phyloP scores from a whole-genome alignment of 1,140 invertebrate genomes.

The Calephelis nemesis region DNA sequence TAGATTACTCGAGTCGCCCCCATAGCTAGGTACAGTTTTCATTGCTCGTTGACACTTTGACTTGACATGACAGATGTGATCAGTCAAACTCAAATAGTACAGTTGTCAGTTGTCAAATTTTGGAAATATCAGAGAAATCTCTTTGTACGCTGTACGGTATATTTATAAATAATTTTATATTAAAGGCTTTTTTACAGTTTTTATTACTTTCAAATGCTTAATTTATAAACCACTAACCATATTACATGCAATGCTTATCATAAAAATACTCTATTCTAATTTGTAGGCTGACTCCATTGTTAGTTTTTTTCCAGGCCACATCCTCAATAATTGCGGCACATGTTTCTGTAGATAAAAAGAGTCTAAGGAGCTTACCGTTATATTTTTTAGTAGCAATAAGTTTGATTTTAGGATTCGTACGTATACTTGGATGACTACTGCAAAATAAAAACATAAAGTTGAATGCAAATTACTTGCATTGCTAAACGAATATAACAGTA shows the following conservation, averaged over 20 bases:
- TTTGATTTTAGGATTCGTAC: conserved; percentile 20
- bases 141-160: conserved; percentile 22
- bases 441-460: background rate
- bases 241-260: background rate
- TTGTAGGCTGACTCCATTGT: conserved; percentile 51
- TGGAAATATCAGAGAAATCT: conserved; percentile 19
- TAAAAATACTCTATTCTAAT: conserved; percentile 11
- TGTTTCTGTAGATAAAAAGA: conserved; percentile 68
- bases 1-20: too few species aligned
- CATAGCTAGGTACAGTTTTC: too few species aligned
- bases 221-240: background rate
- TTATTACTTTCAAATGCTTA: background rate
- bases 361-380: conserved; percentile 42
- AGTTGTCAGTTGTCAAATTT: background rate
- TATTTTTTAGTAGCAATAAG: conserved; percentile 12
- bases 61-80: too few species aligned
- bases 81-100: background rate
- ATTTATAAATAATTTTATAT: conserved; percentile 15
- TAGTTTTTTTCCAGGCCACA: conserved; percentile 74
- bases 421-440: conserved; percentile 15
- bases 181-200: background rate
- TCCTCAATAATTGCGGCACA: conserved; percentile 71
- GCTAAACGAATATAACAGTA: conserved; percentile 29
- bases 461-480: background rate
- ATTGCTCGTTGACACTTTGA: fast-evolving